phyloP scores from a whole-genome alignment of 2,888 invertebrate species.

The Stratiomys singularior region DNA sequence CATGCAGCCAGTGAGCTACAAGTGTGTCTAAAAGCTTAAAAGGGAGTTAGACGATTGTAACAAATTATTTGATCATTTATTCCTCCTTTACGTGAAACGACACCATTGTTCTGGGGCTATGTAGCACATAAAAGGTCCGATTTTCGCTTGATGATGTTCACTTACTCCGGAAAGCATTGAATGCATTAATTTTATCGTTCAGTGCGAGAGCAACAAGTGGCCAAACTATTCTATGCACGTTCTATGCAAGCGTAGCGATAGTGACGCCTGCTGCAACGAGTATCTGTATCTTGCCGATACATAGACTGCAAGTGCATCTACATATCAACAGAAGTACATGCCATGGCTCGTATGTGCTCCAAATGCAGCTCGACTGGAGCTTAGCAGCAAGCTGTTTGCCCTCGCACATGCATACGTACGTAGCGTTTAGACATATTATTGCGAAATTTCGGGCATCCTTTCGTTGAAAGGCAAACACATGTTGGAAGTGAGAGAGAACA shows the following conservation, averaged over 20 bases:
- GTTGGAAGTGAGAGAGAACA: conserved; percentile 51
- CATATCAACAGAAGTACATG: too few species aligned
- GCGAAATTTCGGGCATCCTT: conserved; percentile 25
- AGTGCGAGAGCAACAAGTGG: conserved; percentile 52
- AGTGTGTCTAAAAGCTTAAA: conserved; percentile 22
- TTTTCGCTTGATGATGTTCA: conserved; percentile 34
- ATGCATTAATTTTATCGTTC: conserved; percentile 46
- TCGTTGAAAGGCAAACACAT: conserved; percentile 7
- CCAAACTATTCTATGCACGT: conserved; percentile 53
- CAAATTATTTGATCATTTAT: conserved; percentile 40
- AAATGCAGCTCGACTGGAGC: too few species aligned
- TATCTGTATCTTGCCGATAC: too few species aligned
- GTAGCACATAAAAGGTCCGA: conserved; percentile 17
- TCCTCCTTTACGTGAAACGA: neutral
- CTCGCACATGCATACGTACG: too few species aligned
- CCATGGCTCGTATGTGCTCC: too few species aligned
- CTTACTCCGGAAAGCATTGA: conserved; percentile 29
- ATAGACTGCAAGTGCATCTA: too few species aligned
- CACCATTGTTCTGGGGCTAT: neutral
- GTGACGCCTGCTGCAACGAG: neutral
- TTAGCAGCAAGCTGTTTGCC: too few species aligned
- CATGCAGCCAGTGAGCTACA: neutral
- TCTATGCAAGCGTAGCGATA: conserved; percentile 1
- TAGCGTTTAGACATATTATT: neutral
- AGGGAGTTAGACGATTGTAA: conserved; percentile 17